These are phyloP conservation scores for Callitettix versicolor DNA, from an alignment of 1,140 invertebrate species.

Conservation along the genomic window DNA sequence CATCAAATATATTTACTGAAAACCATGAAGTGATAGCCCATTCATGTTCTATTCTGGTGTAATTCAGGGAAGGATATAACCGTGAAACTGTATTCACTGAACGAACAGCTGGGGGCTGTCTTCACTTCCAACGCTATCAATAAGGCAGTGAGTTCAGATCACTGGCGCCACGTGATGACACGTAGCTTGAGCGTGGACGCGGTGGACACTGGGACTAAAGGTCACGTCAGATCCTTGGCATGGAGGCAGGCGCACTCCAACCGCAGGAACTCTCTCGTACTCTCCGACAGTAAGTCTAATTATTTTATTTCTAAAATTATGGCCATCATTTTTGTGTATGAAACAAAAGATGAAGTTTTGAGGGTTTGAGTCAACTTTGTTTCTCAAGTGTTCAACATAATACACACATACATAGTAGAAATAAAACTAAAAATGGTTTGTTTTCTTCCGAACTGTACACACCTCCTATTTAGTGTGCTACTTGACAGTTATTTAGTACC, in stretches of 20 bases:
- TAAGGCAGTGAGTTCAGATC: conserved; percentile 31
- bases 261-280: conserved; percentile 33
- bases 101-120: conserved; percentile 49
- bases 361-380: no score
- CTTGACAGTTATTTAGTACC: no score
- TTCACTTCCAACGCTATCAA: conserved; percentile 37
- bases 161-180: conserved; percentile 40
- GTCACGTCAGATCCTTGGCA: conserved; percentile 52
- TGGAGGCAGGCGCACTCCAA: conserved; percentile 39
- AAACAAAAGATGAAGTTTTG: neutral
- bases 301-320: conserved; percentile 10
- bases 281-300: conserved; percentile 32
- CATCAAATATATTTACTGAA: no score
- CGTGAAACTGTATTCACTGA: conserved; percentile 70
- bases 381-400: no score
- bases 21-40: no score
- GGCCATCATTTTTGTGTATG: neutral
- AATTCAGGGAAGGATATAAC: conserved; percentile 72
- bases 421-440: no score
- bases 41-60: no score
- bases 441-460: no score
- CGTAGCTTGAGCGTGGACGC: conserved; percentile 64
- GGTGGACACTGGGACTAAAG: conserved; percentile 63
- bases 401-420: no score
- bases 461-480: no score